Base-by-base conservation (phyloP, 2,113 vertebrate genomes). In the Indicator indicator region DNA sequence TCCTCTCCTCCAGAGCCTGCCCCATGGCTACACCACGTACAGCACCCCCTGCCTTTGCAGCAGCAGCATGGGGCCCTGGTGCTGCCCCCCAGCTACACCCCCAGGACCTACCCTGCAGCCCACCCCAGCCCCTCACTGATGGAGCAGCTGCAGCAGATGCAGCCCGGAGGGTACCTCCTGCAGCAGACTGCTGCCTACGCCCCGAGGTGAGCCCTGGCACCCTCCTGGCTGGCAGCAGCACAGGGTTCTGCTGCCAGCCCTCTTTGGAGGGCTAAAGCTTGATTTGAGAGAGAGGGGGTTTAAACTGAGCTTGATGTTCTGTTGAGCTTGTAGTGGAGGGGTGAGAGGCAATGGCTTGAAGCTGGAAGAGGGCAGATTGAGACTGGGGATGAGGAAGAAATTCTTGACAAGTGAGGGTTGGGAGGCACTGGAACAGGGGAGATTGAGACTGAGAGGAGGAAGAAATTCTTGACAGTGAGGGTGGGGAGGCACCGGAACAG, bases 21-120 rank as follows among this genome's bases (percentile, higher is more conserved):
- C 97, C 28, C 98, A 97, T 19, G 97, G 98, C 8, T 98, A 98
- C 68, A 97, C 97, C 0, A 97, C 97, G 96, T 98, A 97, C 8
- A 91, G 98, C 71, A 96, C 97, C 94, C 93, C 79, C 92, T 98
- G 96, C 92, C 97, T 32, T 19, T 97, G 88, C 97, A 95, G 71
- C 90, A 89, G 69, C 98, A 95, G 78, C 63, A 96, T 2, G 89
- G 94, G 1, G 70, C 88, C 9, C 16, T 95, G 38, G 94, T 97
- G 70, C 96, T 98, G 15, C 97, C 98, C n/a, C 97, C 98, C n/a
- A 42, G 92, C 96, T 98, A 97, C 54, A 91, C 16, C 72, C 91
- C 97, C 38, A 94, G 97, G 5, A 32, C 95, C 1, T 97, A 92
- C 27, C 17, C 96, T 0, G 78, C 96, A 0, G 30, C 96, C 1